A percentile compares a stretch with the other conserved stretches of the same genome.
phyloP scores from a whole-genome alignment of 2,797 vertebrate species.

The Oreochromis mossambicus region DNA sequence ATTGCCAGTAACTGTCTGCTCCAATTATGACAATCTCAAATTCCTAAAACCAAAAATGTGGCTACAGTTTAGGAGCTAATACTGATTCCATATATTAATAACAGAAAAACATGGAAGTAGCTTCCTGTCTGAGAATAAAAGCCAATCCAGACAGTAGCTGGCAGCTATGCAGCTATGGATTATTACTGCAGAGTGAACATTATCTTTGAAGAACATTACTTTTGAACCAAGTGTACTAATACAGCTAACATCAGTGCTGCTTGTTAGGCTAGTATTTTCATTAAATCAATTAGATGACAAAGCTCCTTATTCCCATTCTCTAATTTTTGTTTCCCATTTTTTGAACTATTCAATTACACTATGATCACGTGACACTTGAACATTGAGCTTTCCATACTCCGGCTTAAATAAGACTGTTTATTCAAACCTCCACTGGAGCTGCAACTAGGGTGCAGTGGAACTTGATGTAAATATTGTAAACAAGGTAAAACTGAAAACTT shows the following conservation, averaged over 20 bases:
- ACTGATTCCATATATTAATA: background rate
- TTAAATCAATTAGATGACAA: background rate
- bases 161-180: background rate
- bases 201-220: background rate
- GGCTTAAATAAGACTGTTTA: background rate
- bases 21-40: background rate
- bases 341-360: background rate
- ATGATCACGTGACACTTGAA: background rate
- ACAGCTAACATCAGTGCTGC: background rate
- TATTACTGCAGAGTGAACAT: background rate
- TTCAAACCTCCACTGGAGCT: background rate
- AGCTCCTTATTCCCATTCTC: background rate
- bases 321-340: background rate
- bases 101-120: background rate
- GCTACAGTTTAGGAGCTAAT: background rate
- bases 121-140: background rate
- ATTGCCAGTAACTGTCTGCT: background rate
- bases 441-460: background rate
- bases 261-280: background rate
- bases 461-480: background rate
- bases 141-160: background rate
- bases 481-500: background rate
- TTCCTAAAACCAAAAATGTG: background rate
- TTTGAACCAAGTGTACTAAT: background rate
- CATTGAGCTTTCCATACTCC: background rate